These are phyloP conservation scores for Helleia helle DNA, from an alignment of 2,888 invertebrate species.

Conservation along the genomic window DNA sequence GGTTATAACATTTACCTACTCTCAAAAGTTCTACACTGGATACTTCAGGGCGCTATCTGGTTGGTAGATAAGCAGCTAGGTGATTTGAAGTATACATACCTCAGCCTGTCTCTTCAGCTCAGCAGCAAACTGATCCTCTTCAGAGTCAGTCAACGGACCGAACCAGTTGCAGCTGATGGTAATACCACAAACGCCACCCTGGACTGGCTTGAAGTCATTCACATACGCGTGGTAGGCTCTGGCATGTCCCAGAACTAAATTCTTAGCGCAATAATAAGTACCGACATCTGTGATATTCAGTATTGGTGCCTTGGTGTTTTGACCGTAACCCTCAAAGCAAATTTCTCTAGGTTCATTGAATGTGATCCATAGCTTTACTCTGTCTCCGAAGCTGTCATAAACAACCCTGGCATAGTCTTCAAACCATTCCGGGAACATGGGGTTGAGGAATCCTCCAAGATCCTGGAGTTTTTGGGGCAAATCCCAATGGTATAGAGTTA, in stretches of 20 bases:
- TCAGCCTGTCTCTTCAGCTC: constrained; percentile 26
- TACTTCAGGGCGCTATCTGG: too few relatives aligned
- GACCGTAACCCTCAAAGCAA: constrained; percentile 52
- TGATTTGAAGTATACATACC: constrained; percentile 21
- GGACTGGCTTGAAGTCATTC: constrained; percentile 37
- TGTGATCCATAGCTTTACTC: constrained; percentile 60
- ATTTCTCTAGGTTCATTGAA: constrained; percentile 65
- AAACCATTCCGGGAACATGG: neutral
- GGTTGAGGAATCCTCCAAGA: neutral
- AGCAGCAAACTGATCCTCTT: constrained; percentile 39
- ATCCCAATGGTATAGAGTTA: neutral
- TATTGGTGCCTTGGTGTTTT: constrained; percentile 30
- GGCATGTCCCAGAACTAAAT: constrained; percentile 69
- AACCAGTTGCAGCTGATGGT: constrained; percentile 47
- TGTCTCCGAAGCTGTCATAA: neutral
- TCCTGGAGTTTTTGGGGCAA: neutral
- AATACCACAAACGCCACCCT: constrained; percentile 47
- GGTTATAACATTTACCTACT: too few relatives aligned
- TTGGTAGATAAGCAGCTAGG: too few relatives aligned
- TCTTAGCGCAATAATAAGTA: constrained; percentile 60
- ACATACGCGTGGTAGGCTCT: constrained; percentile 47
- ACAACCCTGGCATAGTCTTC: neutral
- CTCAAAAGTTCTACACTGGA: too few relatives aligned
- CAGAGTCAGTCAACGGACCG: constrained; percentile 26
- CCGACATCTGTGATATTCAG: constrained; percentile 48